Conservation (phyloP, 2,113 vertebrate genomes). For the Podarcis cretensis region DNA sequence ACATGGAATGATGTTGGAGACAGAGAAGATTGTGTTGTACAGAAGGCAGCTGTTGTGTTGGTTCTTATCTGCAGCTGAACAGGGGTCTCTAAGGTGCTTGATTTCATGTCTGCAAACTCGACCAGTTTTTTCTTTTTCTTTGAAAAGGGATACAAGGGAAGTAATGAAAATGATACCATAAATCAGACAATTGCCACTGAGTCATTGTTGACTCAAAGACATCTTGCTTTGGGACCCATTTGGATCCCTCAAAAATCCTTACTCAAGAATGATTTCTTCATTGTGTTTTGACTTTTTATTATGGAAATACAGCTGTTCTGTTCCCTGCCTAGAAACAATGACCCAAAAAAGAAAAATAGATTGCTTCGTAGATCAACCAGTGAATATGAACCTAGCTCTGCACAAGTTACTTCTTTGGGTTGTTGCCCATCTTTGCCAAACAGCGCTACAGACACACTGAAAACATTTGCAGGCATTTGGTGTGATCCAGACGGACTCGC, state of each 20-base stretch:
- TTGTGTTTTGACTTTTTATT: constrained; percentile 2
- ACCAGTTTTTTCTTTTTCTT: not conserved
- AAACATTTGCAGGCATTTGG: not conserved
- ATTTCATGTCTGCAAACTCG: not conserved
- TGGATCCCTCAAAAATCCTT: not conserved
- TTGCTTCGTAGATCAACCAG: not conserved
- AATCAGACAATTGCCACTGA: not conserved
- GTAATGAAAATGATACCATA: not conserved
- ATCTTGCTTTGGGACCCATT: not conserved
- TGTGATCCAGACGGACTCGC: not conserved
- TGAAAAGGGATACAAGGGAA: not conserved
- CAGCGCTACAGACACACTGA: not conserved
- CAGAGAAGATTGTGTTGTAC: not conserved
- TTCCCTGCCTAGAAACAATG: not conserved
- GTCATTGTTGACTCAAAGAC: not conserved
- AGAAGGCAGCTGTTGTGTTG: not conserved
- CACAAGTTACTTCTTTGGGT: not conserved
- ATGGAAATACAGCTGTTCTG: constrained; percentile 4
- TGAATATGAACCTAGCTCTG: not conserved
- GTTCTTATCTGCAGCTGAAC: not conserved
- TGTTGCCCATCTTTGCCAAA: not conserved
- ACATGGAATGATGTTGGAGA: not conserved
- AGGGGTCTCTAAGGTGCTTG: not conserved
- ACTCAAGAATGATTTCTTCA: not conserved
- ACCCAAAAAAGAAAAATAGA: not conserved